Conservation (phyloP, 2,113 vertebrate species). For the cat (Felis catus) region DNA sequence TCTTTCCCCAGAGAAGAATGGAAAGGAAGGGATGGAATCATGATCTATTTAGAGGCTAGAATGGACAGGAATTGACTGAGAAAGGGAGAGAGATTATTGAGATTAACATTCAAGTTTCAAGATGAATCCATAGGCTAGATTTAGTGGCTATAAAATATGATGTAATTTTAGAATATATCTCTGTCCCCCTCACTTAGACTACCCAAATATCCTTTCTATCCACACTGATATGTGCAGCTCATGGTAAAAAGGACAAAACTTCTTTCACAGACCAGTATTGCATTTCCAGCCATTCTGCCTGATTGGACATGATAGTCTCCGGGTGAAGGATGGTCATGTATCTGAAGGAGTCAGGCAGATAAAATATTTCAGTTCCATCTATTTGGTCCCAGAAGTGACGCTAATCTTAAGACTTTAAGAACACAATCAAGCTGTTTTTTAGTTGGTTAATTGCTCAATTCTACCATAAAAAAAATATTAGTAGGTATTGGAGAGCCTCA, state of each 20-base stretch:
- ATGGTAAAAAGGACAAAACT: neutral
- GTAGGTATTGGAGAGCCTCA: neutral
- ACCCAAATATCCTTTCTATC: neutral
- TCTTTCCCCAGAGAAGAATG: neutral
- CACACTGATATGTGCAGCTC: neutral
- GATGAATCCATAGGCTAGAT: neutral
- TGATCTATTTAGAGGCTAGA: neutral
- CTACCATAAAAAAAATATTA: neutral
- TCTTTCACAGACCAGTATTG: neutral
- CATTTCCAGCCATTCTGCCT: neutral
- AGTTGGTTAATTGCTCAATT: neutral
- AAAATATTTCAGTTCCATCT: neutral
- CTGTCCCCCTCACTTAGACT: neutral
- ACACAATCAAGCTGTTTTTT: neutral
- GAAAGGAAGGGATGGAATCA: neutral
- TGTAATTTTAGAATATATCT: neutral
- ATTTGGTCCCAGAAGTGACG: neutral
- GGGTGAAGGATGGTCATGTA: neutral
- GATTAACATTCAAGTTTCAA: slow-evolving; percentile 2
- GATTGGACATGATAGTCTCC: neutral
- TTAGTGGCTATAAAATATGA: neutral
- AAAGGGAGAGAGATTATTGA: neutral
- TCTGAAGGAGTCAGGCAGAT: neutral
- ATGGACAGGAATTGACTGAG: neutral
- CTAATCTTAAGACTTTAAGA: neutral